These are phyloP conservation scores for Dasysyrphus tricinctus DNA, from an alignment of 2,888 invertebrate species.

Conservation along the genomic window DNA sequence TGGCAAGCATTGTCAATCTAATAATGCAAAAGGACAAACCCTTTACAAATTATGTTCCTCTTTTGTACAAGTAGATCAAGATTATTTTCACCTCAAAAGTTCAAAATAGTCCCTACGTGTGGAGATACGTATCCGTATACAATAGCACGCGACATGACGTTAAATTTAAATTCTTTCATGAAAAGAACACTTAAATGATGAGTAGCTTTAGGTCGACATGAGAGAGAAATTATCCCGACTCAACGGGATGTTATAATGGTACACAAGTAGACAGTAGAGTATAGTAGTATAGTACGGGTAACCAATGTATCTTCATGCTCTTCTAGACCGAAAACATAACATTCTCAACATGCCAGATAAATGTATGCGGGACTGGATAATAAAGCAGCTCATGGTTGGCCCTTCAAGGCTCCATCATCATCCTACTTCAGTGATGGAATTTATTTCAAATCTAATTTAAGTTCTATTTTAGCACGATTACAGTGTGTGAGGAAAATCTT, in stretches of 20 bases:
- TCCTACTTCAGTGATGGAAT: constrained; percentile 47
- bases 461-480: constrained; percentile 14
- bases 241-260: constrained; percentile 65
- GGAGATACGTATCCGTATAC: constrained; percentile 23
- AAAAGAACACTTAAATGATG: constrained; percentile 65
- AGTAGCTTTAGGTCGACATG: constrained; percentile 63
- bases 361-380: constrained; percentile 31
- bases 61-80: constrained; percentile 61
- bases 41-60: constrained; percentile 25
- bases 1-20: background rate
- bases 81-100: constrained; percentile 68
- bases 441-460: constrained; percentile 59
- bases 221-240: constrained; percentile 63
- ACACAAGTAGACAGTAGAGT: constrained; percentile 16
- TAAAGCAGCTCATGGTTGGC: constrained; percentile 52
- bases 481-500: constrained; percentile 28
- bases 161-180: constrained; percentile 68
- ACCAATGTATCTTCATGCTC: constrained; percentile 52
- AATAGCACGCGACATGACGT: constrained; percentile 55
- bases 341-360: constrained; percentile 44
- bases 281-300: constrained; percentile 14
- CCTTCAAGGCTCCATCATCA: constrained; percentile 41
- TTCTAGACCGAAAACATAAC: constrained; percentile 40
- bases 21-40: background rate
- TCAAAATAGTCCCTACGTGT: constrained; percentile 55